Conservation (phyloP, 2,113 vertebrate species). For the Passer domesticus region DNA sequence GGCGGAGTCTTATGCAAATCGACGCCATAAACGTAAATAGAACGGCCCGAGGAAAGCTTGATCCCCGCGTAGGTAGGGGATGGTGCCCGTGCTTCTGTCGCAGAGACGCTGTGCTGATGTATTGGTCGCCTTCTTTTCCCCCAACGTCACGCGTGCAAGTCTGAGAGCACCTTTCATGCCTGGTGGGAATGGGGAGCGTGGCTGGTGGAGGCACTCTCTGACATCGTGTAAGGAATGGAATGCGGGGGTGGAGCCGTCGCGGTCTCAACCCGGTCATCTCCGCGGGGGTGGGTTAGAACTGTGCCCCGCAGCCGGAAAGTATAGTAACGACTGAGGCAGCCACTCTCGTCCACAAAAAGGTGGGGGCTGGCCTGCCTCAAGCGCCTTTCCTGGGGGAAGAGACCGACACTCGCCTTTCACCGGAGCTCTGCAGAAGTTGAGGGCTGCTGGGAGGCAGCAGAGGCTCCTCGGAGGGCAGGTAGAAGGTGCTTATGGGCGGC, state of each 20-base stretch:
- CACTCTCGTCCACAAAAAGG: neutral
- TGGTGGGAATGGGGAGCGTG: neutral
- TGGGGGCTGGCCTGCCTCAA: neutral
- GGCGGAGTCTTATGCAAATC: conserved; percentile 56
- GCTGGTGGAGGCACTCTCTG: neutral
- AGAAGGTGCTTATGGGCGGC: neutral
- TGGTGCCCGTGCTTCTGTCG: too few species aligned
- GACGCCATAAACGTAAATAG: conserved; percentile 68
- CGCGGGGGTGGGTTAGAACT: too few species aligned
- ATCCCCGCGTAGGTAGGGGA: neutral
- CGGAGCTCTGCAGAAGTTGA: neutral
- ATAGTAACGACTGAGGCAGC: neutral
- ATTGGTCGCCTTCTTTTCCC: neutral
- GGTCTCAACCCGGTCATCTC: neutral
- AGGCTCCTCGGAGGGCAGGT: neutral
- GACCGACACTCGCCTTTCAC: neutral
- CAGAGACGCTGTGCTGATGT: neutral
- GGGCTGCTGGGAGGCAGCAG: neutral
- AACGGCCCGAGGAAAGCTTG: neutral
- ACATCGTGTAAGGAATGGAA: neutral
- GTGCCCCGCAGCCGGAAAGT: neutral
- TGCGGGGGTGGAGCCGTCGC: neutral
- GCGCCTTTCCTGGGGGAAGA: neutral
- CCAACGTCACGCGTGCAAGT: neutral
- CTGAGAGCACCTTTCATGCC: neutral